Evolutionary conservation across 2,113 vertebrate genomes (phyloP).

Genomic region (Oncorhynchus mykiss): DNA sequence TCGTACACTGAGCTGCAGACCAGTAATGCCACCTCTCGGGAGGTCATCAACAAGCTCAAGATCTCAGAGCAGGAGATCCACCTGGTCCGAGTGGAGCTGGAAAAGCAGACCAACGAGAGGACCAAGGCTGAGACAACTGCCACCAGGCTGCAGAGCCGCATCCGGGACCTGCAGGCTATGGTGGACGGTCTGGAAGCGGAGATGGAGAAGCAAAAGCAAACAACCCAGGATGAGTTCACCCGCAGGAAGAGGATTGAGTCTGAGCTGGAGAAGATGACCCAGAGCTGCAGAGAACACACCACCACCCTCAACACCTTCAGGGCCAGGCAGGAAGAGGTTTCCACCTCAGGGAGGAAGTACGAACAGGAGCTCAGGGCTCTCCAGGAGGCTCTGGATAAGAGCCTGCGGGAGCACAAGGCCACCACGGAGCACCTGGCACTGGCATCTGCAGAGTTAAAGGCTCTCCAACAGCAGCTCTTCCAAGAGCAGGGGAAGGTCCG

Average conservation of each 20-base stretch:
- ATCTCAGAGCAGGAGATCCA: conserved; percentile 83
- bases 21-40: conserved; percentile 74
- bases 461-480: conserved; percentile 81
- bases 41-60: conserved; percentile 84
- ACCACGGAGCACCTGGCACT: conserved; percentile 77
- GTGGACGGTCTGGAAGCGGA: conserved; percentile 83
- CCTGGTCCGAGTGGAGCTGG: conserved; percentile 80
- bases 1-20: conserved; percentile 82
- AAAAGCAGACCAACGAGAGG: conserved; percentile 83
- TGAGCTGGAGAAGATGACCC: conserved; percentile 83
- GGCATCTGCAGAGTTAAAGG: conserved; percentile 77
- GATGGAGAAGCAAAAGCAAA: conserved; percentile 80
- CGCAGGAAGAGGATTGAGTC: conserved; percentile 86
- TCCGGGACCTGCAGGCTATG: conserved; percentile 83
- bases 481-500: conserved; percentile 83
- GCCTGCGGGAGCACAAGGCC: conserved; percentile 82
- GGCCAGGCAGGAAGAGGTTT: conserved; percentile 82
- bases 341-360: conserved; percentile 75
- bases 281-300: conserved; percentile 81
- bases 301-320: conserved; percentile 85
- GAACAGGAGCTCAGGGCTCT: conserved; percentile 85
- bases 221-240: conserved; percentile 79
- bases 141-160: conserved; percentile 77
- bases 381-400: conserved; percentile 84
- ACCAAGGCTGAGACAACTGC: conserved; percentile 81